Base-by-base conservation (phyloP, 2,888 invertebrate genomes). In the Drosophila mercatorum region DNA sequence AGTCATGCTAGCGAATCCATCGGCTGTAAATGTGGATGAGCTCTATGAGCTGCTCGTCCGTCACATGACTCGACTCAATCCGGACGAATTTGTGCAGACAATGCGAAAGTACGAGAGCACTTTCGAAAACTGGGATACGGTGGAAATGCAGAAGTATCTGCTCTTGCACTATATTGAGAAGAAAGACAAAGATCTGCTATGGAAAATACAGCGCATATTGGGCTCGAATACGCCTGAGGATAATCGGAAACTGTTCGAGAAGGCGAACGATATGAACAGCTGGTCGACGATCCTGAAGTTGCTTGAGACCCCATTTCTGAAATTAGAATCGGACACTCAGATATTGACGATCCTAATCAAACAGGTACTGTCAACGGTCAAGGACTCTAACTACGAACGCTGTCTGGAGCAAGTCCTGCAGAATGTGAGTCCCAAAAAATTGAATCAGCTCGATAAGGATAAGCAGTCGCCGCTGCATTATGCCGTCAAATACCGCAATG, bases 381-480 rank as follows among this genome's bases (percentile, higher is more conserved):
- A 10, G 43, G 3, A 12, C 40, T 5, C 4, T 0, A 31, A 14
- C 0, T 94, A 94, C 68, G 92, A 94, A 47, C 94, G 93, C 67
- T 96, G 96, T 88, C 93, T 96, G 69, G 93, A 94, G 47, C 89
- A 95, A 5, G 10, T 43, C 49, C 91, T 96, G 34, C 88, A 96
- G 7, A 93, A 3, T 0, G 2, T 94, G 4, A 3, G 4, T 17
- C 2, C 2, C 17, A 5, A 43, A 3, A 10, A 43, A 5, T 10
- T 43, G 43, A 43, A 93, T 96, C 0, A 95, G 96, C 89, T 92
- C 10, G 95, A 95, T 88, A 86, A 93, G 5, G 95, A 95, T 87
- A 94, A 95, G 36, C 95, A 95, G 72, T 95, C 96, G 14, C 95
- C 95, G 0, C 91, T 97, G 44, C 96, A 97, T 92, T 96, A 96